Percentiles rank a stretch among this genome's conserved stretches.
Evolutionary conservation across 1,140 invertebrate genomes (phyloP).

Genomic region (Eubasilissa regina): DNA sequence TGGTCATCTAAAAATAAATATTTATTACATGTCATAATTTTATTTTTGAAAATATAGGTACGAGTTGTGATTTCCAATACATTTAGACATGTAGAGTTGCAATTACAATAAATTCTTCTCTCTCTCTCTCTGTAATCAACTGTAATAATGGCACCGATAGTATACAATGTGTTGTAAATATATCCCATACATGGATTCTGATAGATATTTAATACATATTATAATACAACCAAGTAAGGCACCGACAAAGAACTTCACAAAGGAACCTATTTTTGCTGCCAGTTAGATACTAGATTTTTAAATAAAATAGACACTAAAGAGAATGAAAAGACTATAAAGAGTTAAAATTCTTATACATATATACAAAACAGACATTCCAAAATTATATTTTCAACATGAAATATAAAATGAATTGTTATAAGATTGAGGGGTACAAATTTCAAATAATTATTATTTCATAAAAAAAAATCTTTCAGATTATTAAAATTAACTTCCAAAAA

Average conservation of each 20-base stretch:
- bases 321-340: no score
- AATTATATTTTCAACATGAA: no score
- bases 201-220: slow-evolving; percentile 16
- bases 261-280: background rate
- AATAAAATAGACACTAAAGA: no score
- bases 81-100: background rate
- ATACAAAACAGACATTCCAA: no score
- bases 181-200: background rate
- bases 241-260: slow-evolving; percentile 6
- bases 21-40: background rate
- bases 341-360: no score
- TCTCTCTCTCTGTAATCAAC: background rate
- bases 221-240: slow-evolving; percentile 28
- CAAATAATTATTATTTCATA: no score
- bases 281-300: background rate
- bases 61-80: background rate
- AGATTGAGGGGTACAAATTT: no score
- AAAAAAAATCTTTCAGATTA: no score
- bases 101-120: no score
- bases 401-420: no score
- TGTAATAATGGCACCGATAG: background rate
- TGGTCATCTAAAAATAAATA: background rate
- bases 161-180: slow-evolving; percentile 22
- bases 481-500: no score
- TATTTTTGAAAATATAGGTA: no score